These are phyloP conservation scores for Apis mellifera DNA, from an alignment of 1,140 invertebrate genomes.

Conservation along the genomic window Amel_HAv3.1 CM009943.2:2257001-2257500, in stretches of 20 bases:
- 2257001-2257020: constrained; percentile 53
- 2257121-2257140: constrained; percentile 10
- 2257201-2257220: constrained; percentile 71
- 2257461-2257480: too few relatives aligned
- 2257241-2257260: constrained; percentile 60
- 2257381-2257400: not conserved
- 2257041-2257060: constrained; percentile 46
- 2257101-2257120: constrained; percentile 32
- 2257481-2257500: too few relatives aligned
- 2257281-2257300: constrained; percentile 61
- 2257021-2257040: constrained; percentile 65
- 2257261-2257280: constrained; percentile 66
- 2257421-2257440: not conserved
- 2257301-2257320: constrained; percentile 16
- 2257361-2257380: constrained; percentile 1
- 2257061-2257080: constrained; percentile 16
- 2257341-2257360: constrained; percentile 16
- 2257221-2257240: constrained; percentile 68
- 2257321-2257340: constrained; percentile 31
- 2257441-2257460: not conserved
- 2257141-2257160: constrained; percentile 32
- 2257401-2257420: not conserved
- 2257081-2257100: not conserved
- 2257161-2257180: constrained; percentile 60
- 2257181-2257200: constrained; percentile 71